Evolutionary conservation across 2,888 invertebrate genomes (phyloP), one percentile per base, ranked within the genome.

Genomic region (Scaptodrosophila latifasciaeformis): DNA sequence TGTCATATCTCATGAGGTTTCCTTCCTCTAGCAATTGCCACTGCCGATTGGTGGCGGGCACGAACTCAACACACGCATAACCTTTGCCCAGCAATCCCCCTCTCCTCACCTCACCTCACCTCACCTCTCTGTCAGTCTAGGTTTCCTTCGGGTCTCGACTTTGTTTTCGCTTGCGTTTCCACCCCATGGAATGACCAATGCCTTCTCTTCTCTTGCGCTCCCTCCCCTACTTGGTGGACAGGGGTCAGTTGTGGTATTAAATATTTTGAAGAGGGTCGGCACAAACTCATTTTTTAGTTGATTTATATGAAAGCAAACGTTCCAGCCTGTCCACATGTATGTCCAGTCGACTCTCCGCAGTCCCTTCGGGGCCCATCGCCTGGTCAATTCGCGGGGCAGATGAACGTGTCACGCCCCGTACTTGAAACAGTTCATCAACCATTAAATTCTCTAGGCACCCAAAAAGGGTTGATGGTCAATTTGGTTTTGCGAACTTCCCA

Each of bases 191-290:
- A 6, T 21, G 9, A 4, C 12, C 21, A 5, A n/a, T 19, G 21
- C 4, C 30, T 15, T 27, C 4, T 7, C 24, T 40, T 10, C 45
- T 18, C n/a, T 45, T 52, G 48, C 56, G 63, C n/a, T n/a, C n/a
- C n/a, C n/a, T n/a, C n/a, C n/a, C n/a, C n/a, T n/a, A n/a, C n/a
- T n/a, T n/a, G n/a, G 50, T 61, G 82, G 81, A 70, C 84, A 82
- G 82, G 83, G 82, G 84, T 82, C 82, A 82, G 69, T 75, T 83
- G 84, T 65, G 83, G 84, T 84, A 75, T 70, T 79, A 70, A 84
- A 82, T 84, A 82, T 84, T 82, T 67, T 82, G 81, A 83, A 81
- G 69, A 81, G 80, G 84, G 82, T 83, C 81, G 63, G 71, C 67
- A 53, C 54, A 64, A 55, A 61, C 59, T 59, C 70, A 70, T 59